Percentiles rank a stretch among this genome's conserved stretches.
Conservation (phyloP, 2,888 invertebrate genomes). For the Brachycybe producta region DNA sequence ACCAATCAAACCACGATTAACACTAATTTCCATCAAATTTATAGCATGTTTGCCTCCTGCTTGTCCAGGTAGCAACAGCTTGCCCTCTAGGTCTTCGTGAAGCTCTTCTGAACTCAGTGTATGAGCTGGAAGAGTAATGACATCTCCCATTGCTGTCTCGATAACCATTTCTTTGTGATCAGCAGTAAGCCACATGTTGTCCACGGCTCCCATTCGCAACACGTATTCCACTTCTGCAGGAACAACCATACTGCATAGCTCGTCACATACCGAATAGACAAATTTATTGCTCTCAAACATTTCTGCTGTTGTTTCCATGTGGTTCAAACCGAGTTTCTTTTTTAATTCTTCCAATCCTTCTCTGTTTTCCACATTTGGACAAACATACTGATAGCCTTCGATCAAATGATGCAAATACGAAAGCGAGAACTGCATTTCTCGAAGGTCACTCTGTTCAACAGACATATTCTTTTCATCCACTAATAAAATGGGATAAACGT, state of each 20-base stretch:
- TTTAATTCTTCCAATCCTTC: constrained; percentile 17
- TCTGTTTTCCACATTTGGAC: constrained; percentile 18
- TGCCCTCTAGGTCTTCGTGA: constrained; percentile 19
- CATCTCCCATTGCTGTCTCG: constrained; percentile 1
- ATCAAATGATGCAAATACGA: constrained; percentile 20
- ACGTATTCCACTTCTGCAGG: constrained; percentile 60
- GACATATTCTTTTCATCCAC: constrained; percentile 25
- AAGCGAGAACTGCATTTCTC: constrained; percentile 43
- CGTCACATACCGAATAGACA: constrained; percentile 61
- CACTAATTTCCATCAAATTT: constrained; percentile 9
- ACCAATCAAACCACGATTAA: too few species aligned
- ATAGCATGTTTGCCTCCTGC: constrained; percentile 17
- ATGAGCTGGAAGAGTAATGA: constrained; percentile 8
- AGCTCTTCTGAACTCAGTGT: constrained; percentile 16
- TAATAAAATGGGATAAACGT: constrained; percentile 58
- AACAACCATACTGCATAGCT: constrained; percentile 58
- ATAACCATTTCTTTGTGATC: constrained; percentile 18
- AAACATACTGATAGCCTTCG: constrained; percentile 17
- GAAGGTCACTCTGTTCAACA: constrained; percentile 31
- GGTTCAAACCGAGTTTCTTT: constrained; percentile 20
- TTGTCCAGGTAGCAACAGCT: constrained; percentile 18
- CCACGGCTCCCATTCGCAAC: constrained; percentile 59
- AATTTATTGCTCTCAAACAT: constrained; percentile 33
- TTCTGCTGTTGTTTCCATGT: too few species aligned
- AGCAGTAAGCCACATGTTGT: constrained; percentile 56